Percentiles rank a stretch among this genome's conserved stretches.
phyloP scores from a whole-genome alignment of 2,888 invertebrate species.

The Caenorhabditis sulstoni region DNA sequence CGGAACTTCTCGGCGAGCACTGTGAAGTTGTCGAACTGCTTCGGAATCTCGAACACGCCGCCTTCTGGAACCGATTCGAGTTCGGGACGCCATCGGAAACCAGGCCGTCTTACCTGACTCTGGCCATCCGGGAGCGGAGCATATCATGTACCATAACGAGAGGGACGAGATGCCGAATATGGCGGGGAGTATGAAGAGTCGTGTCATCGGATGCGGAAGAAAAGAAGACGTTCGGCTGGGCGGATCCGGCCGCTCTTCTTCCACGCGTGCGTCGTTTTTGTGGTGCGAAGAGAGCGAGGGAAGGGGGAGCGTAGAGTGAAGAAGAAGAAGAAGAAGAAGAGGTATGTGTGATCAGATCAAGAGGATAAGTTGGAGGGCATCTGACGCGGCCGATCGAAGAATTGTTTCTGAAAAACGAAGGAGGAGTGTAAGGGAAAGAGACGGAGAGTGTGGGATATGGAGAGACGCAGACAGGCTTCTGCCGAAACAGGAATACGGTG shows the following conservation, averaged over 20 bases:
- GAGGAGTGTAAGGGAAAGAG: constrained; percentile 28
- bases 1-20: constrained; percentile 80
- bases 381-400: constrained; percentile 58
- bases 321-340: constrained; percentile 11
- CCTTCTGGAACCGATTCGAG: constrained; percentile 59
- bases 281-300: constrained; percentile 37
- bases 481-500: constrained; percentile 52
- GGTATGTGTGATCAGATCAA: constrained; percentile 55
- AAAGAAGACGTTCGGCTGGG: constrained; percentile 8
- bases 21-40: constrained; percentile 80
- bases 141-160: constrained; percentile 77
- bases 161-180: constrained; percentile 77
- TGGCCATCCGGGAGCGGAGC: constrained; percentile 78
- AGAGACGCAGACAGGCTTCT: constrained; percentile 46
- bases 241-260: constrained; percentile 42
- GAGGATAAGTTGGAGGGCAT: constrained; percentile 63
- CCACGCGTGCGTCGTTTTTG: constrained; percentile 42
- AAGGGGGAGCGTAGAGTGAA: constrained; percentile 34
- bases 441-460: constrained; percentile 20
- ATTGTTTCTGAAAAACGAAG: constrained; percentile 51
- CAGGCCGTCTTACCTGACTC: constrained; percentile 58
- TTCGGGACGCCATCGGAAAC: background rate
- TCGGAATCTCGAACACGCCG: constrained; percentile 75
- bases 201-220: constrained; percentile 66
- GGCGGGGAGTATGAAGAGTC: constrained; percentile 78